Evolutionary conservation across 2,888 invertebrate species (phyloP).

Genomic region (Sesia bembeciformis): DNA sequence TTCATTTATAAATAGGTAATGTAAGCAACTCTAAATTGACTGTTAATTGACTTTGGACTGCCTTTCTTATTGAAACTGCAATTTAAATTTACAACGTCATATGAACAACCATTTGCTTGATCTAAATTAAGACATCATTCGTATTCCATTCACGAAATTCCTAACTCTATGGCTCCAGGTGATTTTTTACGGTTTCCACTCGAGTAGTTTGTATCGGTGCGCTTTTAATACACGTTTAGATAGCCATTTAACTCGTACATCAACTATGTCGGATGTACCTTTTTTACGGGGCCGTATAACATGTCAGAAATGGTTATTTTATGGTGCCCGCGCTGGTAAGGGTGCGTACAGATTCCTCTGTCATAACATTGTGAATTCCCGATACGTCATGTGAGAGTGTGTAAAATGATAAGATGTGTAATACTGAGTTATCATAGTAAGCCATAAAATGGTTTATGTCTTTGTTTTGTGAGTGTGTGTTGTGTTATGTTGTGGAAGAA

Average conservation of each 20-base stretch:
- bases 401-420: constrained; percentile 42
- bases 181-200: constrained; percentile 66
- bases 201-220: constrained; percentile 65
- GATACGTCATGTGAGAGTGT: constrained; percentile 40
- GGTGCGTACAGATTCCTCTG: constrained; percentile 50
- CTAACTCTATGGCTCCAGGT: constrained; percentile 23
- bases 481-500: too few relatives aligned
- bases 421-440: constrained; percentile 26
- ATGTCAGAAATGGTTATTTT: constrained; percentile 69
- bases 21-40: too few relatives aligned
- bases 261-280: constrained; percentile 42
- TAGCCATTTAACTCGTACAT: constrained; percentile 64
- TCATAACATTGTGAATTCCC: constrained; percentile 68
- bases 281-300: constrained; percentile 66
- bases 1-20: too few relatives aligned
- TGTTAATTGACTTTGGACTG: too few relatives aligned
- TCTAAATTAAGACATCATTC: too few relatives aligned
- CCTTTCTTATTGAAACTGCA: too few relatives aligned
- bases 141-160: constrained; percentile 5
- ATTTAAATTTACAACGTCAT: too few relatives aligned
- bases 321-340: constrained; percentile 39
- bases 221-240: constrained; percentile 66
- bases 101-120: too few relatives aligned
- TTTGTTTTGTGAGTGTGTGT: constrained; percentile 7
- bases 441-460: constrained; percentile 31